A percentile compares a stretch with the other conserved stretches of the same genome.
phyloP scores from a whole-genome alignment of 2,113 vertebrate genomes.

The Phoxinus phoxinus region DNA sequence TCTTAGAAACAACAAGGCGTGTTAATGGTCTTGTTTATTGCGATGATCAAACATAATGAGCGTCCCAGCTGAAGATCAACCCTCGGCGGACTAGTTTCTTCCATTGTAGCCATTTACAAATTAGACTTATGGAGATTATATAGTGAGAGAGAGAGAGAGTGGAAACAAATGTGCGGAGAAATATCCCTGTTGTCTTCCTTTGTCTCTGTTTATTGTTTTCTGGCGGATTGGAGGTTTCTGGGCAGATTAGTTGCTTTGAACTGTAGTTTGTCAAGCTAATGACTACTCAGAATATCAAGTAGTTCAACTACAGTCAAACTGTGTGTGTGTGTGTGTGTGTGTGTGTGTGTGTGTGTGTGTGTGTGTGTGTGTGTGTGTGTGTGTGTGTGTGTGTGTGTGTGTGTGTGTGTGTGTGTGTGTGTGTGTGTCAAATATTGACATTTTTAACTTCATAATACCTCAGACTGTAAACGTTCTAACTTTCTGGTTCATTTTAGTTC shows the following conservation, averaged over 20 bases:
- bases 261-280: slow-evolving; percentile 19
- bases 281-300: not conserved
- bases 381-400: not conserved
- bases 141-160: slow-evolving; percentile 27
- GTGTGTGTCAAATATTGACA: no score
- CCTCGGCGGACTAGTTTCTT: slow-evolving; percentile 62
- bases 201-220: not conserved
- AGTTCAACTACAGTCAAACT: not conserved
- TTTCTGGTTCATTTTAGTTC: no score
- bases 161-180: not conserved
- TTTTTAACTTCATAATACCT: no score
- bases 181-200: not conserved
- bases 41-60: slow-evolving; percentile 76
- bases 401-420: no score
- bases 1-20: slow-evolving; percentile 72
- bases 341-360: no score
- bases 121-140: slow-evolving; percentile 61
- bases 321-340: not conserved
- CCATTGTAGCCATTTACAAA: slow-evolving; percentile 67
- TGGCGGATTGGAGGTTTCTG: not conserved
- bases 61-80: slow-evolving; percentile 65
- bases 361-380: not conserved
- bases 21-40: slow-evolving; percentile 76
- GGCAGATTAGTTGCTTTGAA: slow-evolving; percentile 20
- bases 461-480: no score